Evolutionary conservation across 2,113 vertebrate species (phyloP).

Genomic region (Stigmatopora nigra): DNA sequence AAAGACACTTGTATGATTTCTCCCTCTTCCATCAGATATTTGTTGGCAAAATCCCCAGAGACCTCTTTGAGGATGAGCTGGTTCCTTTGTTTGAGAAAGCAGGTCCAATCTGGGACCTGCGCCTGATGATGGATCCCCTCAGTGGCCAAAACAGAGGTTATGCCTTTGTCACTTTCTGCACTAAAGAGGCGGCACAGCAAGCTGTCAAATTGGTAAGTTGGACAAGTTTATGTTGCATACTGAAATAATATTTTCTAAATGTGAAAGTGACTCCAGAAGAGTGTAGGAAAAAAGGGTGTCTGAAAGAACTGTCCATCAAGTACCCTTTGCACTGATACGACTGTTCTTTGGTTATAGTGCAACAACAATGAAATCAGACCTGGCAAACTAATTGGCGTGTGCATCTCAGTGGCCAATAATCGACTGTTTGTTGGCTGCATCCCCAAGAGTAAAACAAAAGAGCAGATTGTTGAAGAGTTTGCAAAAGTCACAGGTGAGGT

Average conservation of each 20-base stretch:
- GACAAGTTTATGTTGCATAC: not conserved
- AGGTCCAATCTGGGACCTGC: slow-evolving; percentile 96
- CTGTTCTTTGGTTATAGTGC: slow-evolving; percentile 68
- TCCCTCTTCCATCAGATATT: slow-evolving; percentile 80
- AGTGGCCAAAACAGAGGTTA: slow-evolving; percentile 98
- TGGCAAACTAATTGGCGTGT: slow-evolving; percentile 97
- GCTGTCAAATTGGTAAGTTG: slow-evolving; percentile 87
- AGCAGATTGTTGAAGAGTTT: slow-evolving; percentile 99
- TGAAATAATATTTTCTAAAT: not conserved
- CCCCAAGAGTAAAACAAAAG: slow-evolving; percentile 99
- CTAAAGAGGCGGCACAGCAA: slow-evolving; percentile 98
- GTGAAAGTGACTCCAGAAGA: too few species aligned
- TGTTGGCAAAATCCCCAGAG: slow-evolving; percentile 97
- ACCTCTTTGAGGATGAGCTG: slow-evolving; percentile 98
- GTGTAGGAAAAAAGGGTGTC: not conserved
- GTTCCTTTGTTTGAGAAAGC: slow-evolving; percentile 98
- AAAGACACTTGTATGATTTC: slow-evolving; percentile 10
- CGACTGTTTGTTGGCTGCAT: slow-evolving; percentile 99
- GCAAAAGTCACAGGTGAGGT: slow-evolving; percentile 95
- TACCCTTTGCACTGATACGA: not conserved
- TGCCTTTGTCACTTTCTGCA: slow-evolving; percentile 99
- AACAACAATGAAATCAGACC: slow-evolving; percentile 99
- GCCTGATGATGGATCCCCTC: slow-evolving; percentile 98
- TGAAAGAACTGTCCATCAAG: not conserved
- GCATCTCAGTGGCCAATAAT: slow-evolving; percentile 99